These are phyloP conservation scores for Lithophane leautieri DNA, from an alignment of 2,888 invertebrate species.

Conservation along the genomic window DNA sequence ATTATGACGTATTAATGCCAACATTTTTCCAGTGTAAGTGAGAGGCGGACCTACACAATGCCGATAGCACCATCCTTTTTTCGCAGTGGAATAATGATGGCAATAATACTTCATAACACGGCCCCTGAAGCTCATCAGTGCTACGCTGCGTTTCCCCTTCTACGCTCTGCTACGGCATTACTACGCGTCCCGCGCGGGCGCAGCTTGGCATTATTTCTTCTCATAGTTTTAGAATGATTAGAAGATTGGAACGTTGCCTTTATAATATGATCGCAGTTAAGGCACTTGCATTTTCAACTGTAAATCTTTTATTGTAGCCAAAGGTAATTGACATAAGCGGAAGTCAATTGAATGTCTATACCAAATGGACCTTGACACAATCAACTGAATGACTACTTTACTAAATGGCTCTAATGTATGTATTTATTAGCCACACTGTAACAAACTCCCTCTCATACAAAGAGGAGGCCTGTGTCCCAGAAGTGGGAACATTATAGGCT, in stretches of 20 bases:
- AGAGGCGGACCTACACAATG: too few species aligned
- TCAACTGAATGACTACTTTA: slow-evolving; percentile 43
- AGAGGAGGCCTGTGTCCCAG: too few species aligned
- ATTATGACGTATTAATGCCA: too few species aligned
- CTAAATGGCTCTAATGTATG: slow-evolving; percentile 29
- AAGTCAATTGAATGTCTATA: slow-evolving; percentile 27
- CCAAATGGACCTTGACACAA: slow-evolving; percentile 40
- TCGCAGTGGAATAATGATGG: too few species aligned
- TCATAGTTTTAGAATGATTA: neutral
- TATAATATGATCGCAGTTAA: neutral
- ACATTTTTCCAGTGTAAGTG: too few species aligned
- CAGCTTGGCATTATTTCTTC: neutral
- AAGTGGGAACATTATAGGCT: too few species aligned
- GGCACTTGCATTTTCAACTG: neutral
- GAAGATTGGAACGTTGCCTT: neutral
- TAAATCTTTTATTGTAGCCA: neutral
- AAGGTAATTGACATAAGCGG: slow-evolving; percentile 30
- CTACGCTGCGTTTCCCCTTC: neutral
- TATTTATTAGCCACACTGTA: slow-evolving; percentile 24
- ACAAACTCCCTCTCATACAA: neutral
- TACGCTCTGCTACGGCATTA: neutral
- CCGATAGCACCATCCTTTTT: too few species aligned
- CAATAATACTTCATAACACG: too few species aligned
- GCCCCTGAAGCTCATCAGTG: too few species aligned
- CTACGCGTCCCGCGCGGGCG: neutral